Base-by-base conservation (phyloP, 2,113 vertebrate genomes). In the Dryoscopus gambensis region DNA sequence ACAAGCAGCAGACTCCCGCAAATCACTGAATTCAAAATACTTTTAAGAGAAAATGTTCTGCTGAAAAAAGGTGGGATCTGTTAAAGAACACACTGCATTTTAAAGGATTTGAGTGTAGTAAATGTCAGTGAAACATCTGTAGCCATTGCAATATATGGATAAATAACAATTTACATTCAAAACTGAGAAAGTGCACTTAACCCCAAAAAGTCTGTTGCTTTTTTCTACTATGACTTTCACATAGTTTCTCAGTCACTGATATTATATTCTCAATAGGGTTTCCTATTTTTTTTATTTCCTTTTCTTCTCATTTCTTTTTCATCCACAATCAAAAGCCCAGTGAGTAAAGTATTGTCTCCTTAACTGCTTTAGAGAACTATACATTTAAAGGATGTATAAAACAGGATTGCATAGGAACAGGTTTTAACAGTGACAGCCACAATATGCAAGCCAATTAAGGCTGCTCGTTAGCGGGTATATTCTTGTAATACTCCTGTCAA, bases 361-460 rank as follows among this genome's bases (percentile, higher is more conserved):
- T 76, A 82, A 79, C 62, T 80, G 89, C 71, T 91, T 87, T 63
- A 78, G 73, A 84, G 52, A 92, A 44, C 85, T 92, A 88, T 89
- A 93, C 3, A 1, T 93, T 96, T 95, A 89, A 90, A 81, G 42
- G 53, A 75, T 89, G 69, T 81, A 92, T 90, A 87, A 92, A 89
- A 75, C 21, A 62, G 83, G 69, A 84, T 62, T 84, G 70, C 89
- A 96, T 93, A 97, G 77, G 92, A 95, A 88, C 90, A 96, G 94
- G 88, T 95, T 95, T 94, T 91, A 87, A 84, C 91, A 93, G 93
- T 90, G 93, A 92, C 94, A 97, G 90, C 70, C 96, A 94, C 95
- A 95, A 94, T 97, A 94, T 96, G 85, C 92, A 92, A 89, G 81
- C 96, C 97, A 97, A 96, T 97, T 93, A 95, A 93, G 75, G 85